Percentiles rank a stretch among this genome's conserved stretches.
phyloP scores from a whole-genome alignment of 1,140 invertebrate genomes.

The Prorops nasuta region DNA sequence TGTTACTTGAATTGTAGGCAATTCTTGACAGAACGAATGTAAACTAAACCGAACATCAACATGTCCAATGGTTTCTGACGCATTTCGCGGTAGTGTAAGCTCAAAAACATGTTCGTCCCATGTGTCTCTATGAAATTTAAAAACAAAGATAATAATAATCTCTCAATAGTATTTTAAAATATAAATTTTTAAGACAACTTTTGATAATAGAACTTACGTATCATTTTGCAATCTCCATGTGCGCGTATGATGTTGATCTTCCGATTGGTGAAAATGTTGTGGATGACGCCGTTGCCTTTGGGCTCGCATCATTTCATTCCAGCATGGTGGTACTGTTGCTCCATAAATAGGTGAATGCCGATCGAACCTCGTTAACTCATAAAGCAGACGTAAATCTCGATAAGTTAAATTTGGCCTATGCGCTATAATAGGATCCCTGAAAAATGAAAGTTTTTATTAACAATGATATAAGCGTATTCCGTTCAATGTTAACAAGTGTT shows the following conservation, averaged over 20 bases:
- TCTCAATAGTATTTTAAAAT: too few relatives aligned
- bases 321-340: constrained; percentile 87
- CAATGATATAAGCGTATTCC: constrained; percentile 2
- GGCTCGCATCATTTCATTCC: constrained; percentile 88
- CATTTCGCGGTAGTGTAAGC: constrained; percentile 72
- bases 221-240: constrained; percentile 86
- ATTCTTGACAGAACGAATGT: constrained; percentile 66
- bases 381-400: constrained; percentile 60
- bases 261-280: constrained; percentile 72
- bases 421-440: constrained; percentile 57
- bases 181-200: neutral
- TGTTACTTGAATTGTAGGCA: constrained; percentile 72
- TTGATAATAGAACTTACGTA: constrained; percentile 54
- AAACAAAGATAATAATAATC: constrained; percentile 18
- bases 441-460: constrained; percentile 14
- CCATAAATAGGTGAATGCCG: constrained; percentile 67
- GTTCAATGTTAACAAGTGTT: neutral
- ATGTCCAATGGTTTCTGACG: constrained; percentile 74
- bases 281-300: constrained; percentile 82
- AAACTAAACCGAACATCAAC: constrained; percentile 84
- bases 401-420: constrained; percentile 59
- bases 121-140: constrained; percentile 61
- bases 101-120: constrained; percentile 93
- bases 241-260: constrained; percentile 76
- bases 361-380: constrained; percentile 68